A percentile compares a stretch with the other conserved stretches of the same genome.
These are phyloP conservation scores for Ceratosolen solmsi DNA, from an alignment of 1,140 invertebrate species.

Conservation along the genomic window DNA sequence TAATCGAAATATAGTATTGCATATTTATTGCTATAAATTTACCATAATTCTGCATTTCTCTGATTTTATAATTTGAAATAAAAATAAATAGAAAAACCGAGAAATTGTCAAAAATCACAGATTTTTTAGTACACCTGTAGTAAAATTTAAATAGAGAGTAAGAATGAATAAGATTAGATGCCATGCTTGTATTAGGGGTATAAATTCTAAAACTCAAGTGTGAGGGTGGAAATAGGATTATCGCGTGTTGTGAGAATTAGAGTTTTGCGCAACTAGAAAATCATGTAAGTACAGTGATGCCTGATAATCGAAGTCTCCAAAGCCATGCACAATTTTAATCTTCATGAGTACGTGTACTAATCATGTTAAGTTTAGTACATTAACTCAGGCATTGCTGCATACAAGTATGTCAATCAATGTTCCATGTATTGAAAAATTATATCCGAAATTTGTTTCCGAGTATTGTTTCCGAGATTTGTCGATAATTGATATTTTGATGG, in stretches of 20 bases:
- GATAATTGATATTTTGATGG: too few species aligned
- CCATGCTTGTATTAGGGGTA: neutral
- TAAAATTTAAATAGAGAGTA: too few species aligned
- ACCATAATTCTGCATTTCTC: too few species aligned
- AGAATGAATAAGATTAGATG: neutral
- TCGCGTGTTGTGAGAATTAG: slow-evolving; percentile 54
- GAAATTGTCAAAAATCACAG: too few species aligned
- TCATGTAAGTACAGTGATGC: neutral
- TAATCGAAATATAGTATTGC: too few species aligned
- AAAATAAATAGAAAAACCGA: too few species aligned
- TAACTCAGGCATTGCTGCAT: neutral
- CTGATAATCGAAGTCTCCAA: neutral
- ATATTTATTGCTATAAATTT: too few species aligned
- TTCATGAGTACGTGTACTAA: neutral
- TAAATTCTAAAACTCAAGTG: neutral
- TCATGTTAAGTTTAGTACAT: neutral
- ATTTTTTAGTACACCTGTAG: too few species aligned
- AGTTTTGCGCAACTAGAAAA: slow-evolving; percentile 13
- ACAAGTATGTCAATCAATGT: slow-evolving; percentile 13
- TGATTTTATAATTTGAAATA: too few species aligned
- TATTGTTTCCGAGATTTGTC: too few species aligned
- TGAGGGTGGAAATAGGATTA: slow-evolving; percentile 36
- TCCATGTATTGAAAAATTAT: neutral
- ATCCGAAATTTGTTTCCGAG: neutral
- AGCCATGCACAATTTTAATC: slow-evolving; percentile 21